These are phyloP conservation scores for Molossus alvarezi DNA, from an alignment of 2,797 vertebrate species.

Conservation along the genomic window DNA sequence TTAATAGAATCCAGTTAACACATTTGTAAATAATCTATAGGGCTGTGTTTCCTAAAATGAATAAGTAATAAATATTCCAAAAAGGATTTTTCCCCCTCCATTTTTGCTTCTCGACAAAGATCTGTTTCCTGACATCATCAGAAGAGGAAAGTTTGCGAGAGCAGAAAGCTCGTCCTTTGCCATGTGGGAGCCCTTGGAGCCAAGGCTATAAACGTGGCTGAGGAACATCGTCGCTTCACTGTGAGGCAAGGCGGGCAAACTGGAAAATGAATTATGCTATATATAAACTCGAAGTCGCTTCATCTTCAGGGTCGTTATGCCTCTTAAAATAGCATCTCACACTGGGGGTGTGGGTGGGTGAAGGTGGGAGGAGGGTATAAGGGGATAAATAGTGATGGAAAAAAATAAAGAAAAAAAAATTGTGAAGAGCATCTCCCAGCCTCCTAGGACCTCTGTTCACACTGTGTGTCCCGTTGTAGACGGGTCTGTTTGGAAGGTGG, in stretches of 20 bases:
- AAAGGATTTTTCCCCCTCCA: background rate
- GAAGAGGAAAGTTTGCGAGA: constrained; percentile 43
- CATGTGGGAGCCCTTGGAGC: background rate
- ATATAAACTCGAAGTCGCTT: constrained; percentile 23
- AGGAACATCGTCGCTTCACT: constrained; percentile 13
- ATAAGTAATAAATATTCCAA: constrained; percentile 48
- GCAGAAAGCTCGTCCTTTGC: constrained; percentile 30
- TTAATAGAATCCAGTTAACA: constrained; percentile 53
- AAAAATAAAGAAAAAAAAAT: too few relatives aligned
- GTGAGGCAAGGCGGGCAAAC: background rate
- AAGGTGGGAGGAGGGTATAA: too few relatives aligned
- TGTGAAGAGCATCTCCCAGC: background rate
- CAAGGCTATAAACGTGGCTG: background rate
- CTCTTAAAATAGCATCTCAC: constrained; percentile 53
- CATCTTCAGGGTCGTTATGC: background rate
- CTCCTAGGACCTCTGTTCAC: constrained; percentile 26
- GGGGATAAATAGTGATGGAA: too few relatives aligned
- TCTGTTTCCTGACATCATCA: constrained; percentile 47
- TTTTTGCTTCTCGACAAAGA: constrained; percentile 54
- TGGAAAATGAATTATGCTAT: constrained; percentile 23
- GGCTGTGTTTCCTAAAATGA: constrained; percentile 41
- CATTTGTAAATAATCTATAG: constrained; percentile 35
- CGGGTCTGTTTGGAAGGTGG: background rate
- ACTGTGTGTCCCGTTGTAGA: constrained; percentile 51
- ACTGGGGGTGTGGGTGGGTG: too few relatives aligned